Base-by-base conservation (phyloP, 2,113 vertebrate genomes). In the Benitochromis conjunctus region DNA sequence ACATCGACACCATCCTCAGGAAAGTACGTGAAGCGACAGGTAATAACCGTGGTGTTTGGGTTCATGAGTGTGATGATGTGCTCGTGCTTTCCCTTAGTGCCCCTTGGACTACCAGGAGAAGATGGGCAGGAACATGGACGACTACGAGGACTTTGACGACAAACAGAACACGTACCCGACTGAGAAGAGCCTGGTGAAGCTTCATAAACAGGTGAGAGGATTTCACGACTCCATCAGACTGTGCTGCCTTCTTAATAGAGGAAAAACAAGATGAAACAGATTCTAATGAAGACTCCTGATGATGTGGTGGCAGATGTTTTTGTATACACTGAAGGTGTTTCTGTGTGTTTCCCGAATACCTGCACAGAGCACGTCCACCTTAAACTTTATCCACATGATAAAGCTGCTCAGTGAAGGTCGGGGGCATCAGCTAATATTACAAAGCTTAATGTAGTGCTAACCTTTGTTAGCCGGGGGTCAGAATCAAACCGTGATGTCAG, bases 91-190 rank as follows among this genome's bases (percentile, higher is more conserved):
- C 55, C 56, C 51, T 5, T 88, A 99, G 98, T 99, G 98, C 43
- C 98, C 98, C 19, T 79, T 96, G 88, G 98, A 98, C 5, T 99
- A 99, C 94, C 98, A 99, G 84, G 98, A 99, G 95, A 99, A 98
- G 96, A 98, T 99, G 98, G 98, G 98, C 69, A 96, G 98, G 69
- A 99, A 99, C 94, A 99, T 99, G 98, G 98, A 99, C 48, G 98
- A 99, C 93, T 99, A 98, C 87, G 98, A 99, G 96, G 98, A 99
- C 94, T 99, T 99, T 96, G 98, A 99, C 82, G 98, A 99, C 94
- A 98, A 98, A 84, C 97, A 97, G 84, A 98, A 97, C 95, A 96
- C 94, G 2, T 98, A 98, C 46, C 98, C 98, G 51, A 98, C 96
- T 83, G 98, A 99, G 95, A 98, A 97, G 95, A 98, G 94, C 84